phyloP scores from a whole-genome alignment of 2,888 invertebrate species.

The Eupithecia centaureata region DNA sequence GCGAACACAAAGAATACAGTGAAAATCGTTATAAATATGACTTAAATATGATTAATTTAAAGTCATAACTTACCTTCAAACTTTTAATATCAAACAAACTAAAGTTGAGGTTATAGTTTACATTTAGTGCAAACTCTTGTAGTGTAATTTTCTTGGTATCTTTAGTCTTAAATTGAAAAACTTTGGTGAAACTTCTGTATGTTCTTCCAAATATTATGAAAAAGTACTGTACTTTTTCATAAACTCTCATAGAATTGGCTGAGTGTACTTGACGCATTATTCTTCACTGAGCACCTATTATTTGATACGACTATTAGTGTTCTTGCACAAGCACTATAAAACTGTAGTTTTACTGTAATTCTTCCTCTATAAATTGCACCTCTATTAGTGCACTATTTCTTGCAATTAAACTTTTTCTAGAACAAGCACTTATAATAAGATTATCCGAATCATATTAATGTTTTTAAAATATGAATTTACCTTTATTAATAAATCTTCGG shows the following conservation, averaged over 20 bases:
- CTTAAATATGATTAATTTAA: background rate
- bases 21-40: background rate
- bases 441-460: background rate
- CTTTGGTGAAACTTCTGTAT: background rate
- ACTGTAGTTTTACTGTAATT: conserved; percentile 47
- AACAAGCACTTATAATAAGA: conserved; percentile 17
- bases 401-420: conserved; percentile 47
- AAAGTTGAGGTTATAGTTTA: conserved; percentile 6
- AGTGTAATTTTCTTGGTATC: background rate
- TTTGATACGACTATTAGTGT: conserved; percentile 58
- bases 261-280: conserved; percentile 47
- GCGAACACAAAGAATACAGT: background rate
- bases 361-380: conserved; percentile 56
- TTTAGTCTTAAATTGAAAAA: background rate
- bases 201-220: background rate
- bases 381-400: conserved; percentile 63
- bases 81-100: conserved; percentile 6
- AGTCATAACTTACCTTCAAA: background rate
- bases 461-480: background rate
- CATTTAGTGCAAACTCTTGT: too few species aligned
- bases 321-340: conserved; percentile 67
- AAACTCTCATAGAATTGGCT: conserved; percentile 17
- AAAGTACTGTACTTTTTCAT: conserved; percentile 5
- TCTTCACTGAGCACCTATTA: conserved; percentile 55
- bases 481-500: background rate